These are phyloP conservation scores for Steatornis caripensis DNA, from an alignment of 2,113 vertebrate species.

Conservation along the genomic window DNA sequence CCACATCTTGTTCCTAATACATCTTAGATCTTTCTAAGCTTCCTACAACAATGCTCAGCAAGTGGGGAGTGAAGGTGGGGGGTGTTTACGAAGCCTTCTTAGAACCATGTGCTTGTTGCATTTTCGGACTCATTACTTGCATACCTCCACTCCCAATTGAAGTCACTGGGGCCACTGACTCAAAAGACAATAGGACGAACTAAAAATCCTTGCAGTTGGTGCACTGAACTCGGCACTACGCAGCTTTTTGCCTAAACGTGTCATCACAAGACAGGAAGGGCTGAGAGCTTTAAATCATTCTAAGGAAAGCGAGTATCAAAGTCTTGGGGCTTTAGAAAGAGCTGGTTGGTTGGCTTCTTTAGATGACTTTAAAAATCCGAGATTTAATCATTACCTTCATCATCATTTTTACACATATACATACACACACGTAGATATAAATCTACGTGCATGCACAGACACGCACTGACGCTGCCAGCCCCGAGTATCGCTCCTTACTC, in stretches of 20 bases:
- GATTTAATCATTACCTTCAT: background rate
- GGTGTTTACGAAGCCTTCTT: background rate
- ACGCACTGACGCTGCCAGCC: too few relatives aligned
- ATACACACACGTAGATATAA: background rate
- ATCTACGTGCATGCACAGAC: accelerated
- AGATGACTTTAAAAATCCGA: background rate
- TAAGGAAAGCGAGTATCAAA: background rate
- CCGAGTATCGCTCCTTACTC: background rate
- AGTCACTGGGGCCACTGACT: background rate
- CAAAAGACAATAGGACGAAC: background rate
- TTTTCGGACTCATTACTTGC: background rate
- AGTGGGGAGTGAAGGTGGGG: background rate
- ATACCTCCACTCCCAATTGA: background rate
- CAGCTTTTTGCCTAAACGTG: background rate
- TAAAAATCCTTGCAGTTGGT: background rate
- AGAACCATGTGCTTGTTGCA: background rate
- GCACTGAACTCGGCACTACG: too few relatives aligned
- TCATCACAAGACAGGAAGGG: background rate
- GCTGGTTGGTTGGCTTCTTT: background rate
- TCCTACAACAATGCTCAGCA: background rate
- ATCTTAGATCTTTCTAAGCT: background rate
- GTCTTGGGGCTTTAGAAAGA: background rate
- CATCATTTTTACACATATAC: background rate
- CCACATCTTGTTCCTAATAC: background rate
- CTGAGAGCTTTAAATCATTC: background rate